Conservation (phyloP, 2,113 vertebrate species). For the Balaenoptera acutorostrata region DNA sequence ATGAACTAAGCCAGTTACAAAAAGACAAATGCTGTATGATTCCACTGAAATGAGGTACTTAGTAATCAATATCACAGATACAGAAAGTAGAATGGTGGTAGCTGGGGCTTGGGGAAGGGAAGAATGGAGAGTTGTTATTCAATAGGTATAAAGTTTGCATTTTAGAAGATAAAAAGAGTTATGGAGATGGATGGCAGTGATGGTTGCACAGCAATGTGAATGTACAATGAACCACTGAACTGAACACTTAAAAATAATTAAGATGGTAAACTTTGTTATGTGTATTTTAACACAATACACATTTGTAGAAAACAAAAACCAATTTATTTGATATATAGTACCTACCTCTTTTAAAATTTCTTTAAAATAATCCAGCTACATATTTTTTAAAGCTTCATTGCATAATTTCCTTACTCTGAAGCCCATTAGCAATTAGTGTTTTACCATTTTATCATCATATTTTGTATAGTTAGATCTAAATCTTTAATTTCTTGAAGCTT, state of each 20-base stretch:
- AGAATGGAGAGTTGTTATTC: too few relatives aligned
- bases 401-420: not conserved
- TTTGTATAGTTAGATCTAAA: not conserved
- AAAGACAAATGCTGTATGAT: not conserved
- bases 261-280: not conserved
- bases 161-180: not conserved
- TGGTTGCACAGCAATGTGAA: not conserved
- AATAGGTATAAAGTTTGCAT: not conserved
- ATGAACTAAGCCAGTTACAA: not conserved
- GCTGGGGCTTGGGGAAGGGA: not conserved
- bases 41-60: not conserved
- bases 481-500: not conserved
- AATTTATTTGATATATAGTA: not conserved
- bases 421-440: not conserved
- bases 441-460: not conserved
- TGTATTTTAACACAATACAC: not conserved
- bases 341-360: not conserved
- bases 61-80: not conserved
- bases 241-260: not conserved
- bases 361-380: not conserved
- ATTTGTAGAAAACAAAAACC: not conserved
- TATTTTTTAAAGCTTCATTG: not conserved
- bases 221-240: not conserved
- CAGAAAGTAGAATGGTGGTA: not conserved
- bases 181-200: not conserved